Evolutionary conservation across 2,797 vertebrate genomes (phyloP), one percentile per base, ranked within the genome.

Genomic region (Aldrovandia affinis): DNA sequence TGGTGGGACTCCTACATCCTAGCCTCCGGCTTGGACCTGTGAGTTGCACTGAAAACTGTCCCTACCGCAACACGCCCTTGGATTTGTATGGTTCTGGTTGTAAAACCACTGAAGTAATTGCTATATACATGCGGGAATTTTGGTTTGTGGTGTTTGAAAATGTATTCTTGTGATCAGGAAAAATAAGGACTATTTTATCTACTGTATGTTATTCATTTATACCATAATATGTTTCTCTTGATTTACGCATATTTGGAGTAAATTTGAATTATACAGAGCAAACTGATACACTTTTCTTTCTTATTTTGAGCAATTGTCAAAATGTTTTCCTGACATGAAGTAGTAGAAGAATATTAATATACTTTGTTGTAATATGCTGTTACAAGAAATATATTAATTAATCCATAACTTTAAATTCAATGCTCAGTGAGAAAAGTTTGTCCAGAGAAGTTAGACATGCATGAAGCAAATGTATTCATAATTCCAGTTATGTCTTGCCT

Each of bases 1-100:
- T 99, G 98, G 98, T 99, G 98, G 98, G 98, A 99, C 90, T 99
- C 97, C 0, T 99, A 96, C 88, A 97, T 99, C 91, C 94, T 98
- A 87, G 97, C 97, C 33, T 95, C 93, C 14, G 96, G 97, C 88
- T 89, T 96, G 25, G 96, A 98, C 0, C 78, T 97, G 98, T 99
- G 94, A 97, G 97, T 91, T 30, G 5, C 12, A 4, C 65, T 39
- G 9, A 25, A 36, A 30, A 2, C 12, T 36, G 28, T 28, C 12
- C 30, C 28, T 70, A 22, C 59, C 5, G 6, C 18, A 61, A 44
- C 30, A 85, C 15, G 81, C 25, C 89, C 57, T 85, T 61, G 90
- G 84, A 86, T 87, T 33, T 84, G 0, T 89, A 84, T 42, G 42
- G 39, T 65, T 28, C 28, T n/a, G n/a, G n/a, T n/a, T n/a, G n/a